Evolutionary conservation across 2,888 invertebrate genomes (phyloP), one percentile per base, ranked within the genome.

Genomic region (Phasia obesa): DNA sequence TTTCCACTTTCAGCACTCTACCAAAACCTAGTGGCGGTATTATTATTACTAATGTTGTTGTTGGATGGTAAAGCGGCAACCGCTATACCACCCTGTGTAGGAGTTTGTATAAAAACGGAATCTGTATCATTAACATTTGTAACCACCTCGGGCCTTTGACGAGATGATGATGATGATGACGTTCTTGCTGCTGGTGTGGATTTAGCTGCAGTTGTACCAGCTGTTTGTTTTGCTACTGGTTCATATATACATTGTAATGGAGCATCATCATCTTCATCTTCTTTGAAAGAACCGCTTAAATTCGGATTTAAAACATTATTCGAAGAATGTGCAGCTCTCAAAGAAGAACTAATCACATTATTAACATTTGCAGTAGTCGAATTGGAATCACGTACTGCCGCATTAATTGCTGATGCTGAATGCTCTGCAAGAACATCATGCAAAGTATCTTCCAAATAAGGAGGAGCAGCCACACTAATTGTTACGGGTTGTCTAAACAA

Each of bases 271-370:
- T 88, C 86, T 69, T 88, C 88, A 75, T 88, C 90, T 75, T 89
- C 90, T 84, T 89, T 90, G 79, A 92, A 91, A 53, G 91, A 91
- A 77, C 91, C 91, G 86, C 91, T 90, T 87, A 91, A 89, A 89
- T 91, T 91, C 87, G 90, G 88, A 88, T 92, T 92, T 60, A 92
- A 87, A 84, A 92, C 89, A 86, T 92, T 92, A 86, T 92, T 92
- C 60, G 91, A 90, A 82, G 90, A 86, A 42, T 87, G 89, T 51
- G 87, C 84, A 15, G 86, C 74, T 67, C 62, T 74, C 21, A 85
- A 70, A 17, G 86, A 70, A 38, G 86, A 74, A 49, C 53, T 84
- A 47, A 80, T 57, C 21, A 74, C 60, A 69, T 44, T 57, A 69
- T 27, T 69, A 62, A 82, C 81, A 79, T 80, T 80, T 44, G 77